A percentile compares a stretch with the other conserved stretches of the same genome.
Evolutionary conservation across 2,113 vertebrate genomes (phyloP).

Genomic region (Ariopsis seemanni): DNA sequence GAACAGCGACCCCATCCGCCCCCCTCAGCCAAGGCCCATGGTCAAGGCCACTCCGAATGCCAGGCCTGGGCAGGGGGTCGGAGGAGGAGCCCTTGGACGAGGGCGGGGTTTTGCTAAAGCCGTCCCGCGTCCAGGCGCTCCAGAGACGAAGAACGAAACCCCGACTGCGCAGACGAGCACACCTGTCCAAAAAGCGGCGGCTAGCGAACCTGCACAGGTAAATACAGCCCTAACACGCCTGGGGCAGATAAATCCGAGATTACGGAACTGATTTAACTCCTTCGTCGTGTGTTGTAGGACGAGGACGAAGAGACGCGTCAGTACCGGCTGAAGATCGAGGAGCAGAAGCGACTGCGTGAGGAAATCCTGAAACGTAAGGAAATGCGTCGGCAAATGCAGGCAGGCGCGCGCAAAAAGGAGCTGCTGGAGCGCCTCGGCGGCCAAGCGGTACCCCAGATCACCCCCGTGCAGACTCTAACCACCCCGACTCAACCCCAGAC

Average conservation of each 20-base stretch:
- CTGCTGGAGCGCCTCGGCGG: conserved; percentile 84
- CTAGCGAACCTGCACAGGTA: background rate
- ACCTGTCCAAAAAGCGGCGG: background rate
- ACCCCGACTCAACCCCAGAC: conserved; percentile 55
- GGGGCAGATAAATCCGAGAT: too few species aligned
- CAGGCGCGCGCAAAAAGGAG: conserved; percentile 90
- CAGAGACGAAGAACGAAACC: conserved; percentile 69
- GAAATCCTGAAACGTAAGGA: conserved; percentile 94
- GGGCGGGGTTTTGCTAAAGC: conserved; percentile 60
- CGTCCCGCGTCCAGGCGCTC: conserved; percentile 42
- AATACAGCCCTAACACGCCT: background rate
- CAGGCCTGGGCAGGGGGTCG: conserved; percentile 62
- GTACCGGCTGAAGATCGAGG: conserved; percentile 94
- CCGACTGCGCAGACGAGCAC: conserved; percentile 64
- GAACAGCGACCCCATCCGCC: conserved; percentile 69
- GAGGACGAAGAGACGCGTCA: conserved; percentile 93
- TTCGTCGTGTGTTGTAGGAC: conserved; percentile 71
- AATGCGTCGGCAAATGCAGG: conserved; percentile 91
- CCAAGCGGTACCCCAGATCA: conserved; percentile 61
- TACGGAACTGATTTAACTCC: too few species aligned
- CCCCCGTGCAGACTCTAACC: conserved; percentile 53
- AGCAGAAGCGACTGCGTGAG: conserved; percentile 92
- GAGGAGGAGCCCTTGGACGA: conserved; percentile 58
- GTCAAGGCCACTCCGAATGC: conserved; percentile 64
- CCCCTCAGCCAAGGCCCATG: conserved; percentile 71